Conservation (phyloP, 2,888 invertebrate species). For the Pammene aurita region DNA sequence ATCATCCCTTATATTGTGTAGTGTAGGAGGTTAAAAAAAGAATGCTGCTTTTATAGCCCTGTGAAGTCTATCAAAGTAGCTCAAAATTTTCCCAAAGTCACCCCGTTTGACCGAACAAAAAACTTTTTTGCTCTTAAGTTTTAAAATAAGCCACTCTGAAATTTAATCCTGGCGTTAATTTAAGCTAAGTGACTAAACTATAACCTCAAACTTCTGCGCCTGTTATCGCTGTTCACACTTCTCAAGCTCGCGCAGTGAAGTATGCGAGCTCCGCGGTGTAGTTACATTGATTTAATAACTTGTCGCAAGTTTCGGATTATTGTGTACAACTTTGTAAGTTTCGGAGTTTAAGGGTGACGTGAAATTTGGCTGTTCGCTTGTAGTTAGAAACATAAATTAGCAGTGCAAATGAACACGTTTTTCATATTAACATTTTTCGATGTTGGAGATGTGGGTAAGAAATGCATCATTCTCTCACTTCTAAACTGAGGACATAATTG, state of each 20-base stretch:
- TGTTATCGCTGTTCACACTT: conserved; percentile 43
- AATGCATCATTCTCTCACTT: too few species aligned
- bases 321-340: conserved; percentile 8
- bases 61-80: too few species aligned
- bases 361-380: background rate
- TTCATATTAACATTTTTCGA: too few species aligned
- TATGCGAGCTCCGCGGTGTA: conserved; percentile 25
- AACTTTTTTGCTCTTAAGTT: background rate
- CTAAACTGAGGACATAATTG: too few species aligned
- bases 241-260: conserved; percentile 29
- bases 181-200: conserved; percentile 9
- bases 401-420: background rate
- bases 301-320: conserved; percentile 18
- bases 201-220: background rate
- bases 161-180: background rate
- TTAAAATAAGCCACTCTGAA: too few species aligned
- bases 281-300: conserved; percentile 40
- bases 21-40: too few species aligned
- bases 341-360: background rate
- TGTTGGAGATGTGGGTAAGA: too few species aligned
- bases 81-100: too few species aligned
- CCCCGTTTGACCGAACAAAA: too few species aligned
- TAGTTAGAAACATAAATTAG: background rate
- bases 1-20: too few species aligned
- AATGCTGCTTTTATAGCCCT: too few species aligned